Base-by-base conservation (phyloP, 2,797 vertebrate species). In the Luscinia megarhynchos region DNA sequence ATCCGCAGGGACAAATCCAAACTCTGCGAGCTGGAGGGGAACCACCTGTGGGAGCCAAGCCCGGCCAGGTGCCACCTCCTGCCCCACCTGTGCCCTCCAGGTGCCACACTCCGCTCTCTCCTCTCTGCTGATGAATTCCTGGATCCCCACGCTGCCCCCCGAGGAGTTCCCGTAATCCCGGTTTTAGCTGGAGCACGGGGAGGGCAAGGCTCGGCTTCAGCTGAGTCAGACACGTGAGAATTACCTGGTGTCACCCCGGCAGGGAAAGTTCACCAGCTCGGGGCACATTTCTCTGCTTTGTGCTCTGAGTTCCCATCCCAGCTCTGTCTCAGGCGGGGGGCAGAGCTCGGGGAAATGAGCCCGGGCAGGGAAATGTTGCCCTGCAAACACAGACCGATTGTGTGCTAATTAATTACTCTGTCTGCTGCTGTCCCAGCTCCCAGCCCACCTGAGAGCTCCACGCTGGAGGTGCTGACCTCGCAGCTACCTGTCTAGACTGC, bases 401-500 rank as follows among this genome's bases (percentile, higher is more conserved):
- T 7, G 34, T 20, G 14, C 32, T 3, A 14, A 38, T 4, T 11
- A 41, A 50, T 24, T 6, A n/a, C 12, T 19, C 32, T 19, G 36
- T 10, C 55, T 84, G 6, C 72, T 7, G 20, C 36, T 45, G 63
- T 5, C 70, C 54, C 18, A 70, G 40, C 36, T 40, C 58, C 90
- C 79, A 24, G 32, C 73, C 58, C 70, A 75, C 66, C 88, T 3
- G 4, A 62, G 69, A 90, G 76, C 73, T 50, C 54, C 72, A 2
- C 64, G 15, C 2, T 4, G 63, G 38, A 69, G 87, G 21, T 91
- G 50, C 3, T 61, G 84, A 77, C 29, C 88, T 90, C 88, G 48
- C 66, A 94, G 90, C 90, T 69, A n/a, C 88, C 72, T 88, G 96
- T 96, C 95, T 96, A 96, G 96, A 95, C 90, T 86, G 62, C 75